phyloP scores from a whole-genome alignment of 2,888 invertebrate species.

The Mythimna loreyi region DNA sequence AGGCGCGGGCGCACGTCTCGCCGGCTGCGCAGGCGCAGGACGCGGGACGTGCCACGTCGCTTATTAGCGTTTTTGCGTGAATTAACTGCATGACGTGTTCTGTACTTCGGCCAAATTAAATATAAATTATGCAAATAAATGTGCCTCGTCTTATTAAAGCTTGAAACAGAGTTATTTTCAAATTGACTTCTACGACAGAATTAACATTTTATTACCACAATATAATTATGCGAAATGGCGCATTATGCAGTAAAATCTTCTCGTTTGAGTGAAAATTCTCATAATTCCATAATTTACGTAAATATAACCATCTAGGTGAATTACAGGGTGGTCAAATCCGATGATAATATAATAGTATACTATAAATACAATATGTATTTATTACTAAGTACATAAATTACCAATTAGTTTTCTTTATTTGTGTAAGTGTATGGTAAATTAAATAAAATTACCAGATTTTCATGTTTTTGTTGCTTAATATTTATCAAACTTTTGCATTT shows the following conservation, averaged over 20 bases:
- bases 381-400: too few relatives aligned
- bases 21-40: constrained; percentile 48
- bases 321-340: too few relatives aligned
- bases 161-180: constrained; percentile 25
- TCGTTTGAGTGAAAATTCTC: not conserved
- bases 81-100: constrained; percentile 46
- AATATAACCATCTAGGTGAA: not conserved
- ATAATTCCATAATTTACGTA: not conserved
- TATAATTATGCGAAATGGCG: constrained; percentile 10
- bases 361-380: not conserved
- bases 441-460: too few relatives aligned
- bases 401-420: too few relatives aligned
- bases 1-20: constrained; percentile 45
- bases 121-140: constrained; percentile 55
- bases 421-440: too few relatives aligned
- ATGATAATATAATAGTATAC: too few relatives aligned
- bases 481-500: too few relatives aligned
- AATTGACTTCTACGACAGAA: constrained; percentile 23
- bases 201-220: constrained; percentile 25
- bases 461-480: too few relatives aligned
- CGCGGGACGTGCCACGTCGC: constrained; percentile 42
- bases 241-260: not conserved
- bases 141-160: constrained; percentile 16
- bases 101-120: constrained; percentile 41
- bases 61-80: constrained; percentile 61